phyloP scores from a whole-genome alignment of 2,113 vertebrate species.

The Montifringilla adamsi region DNA sequence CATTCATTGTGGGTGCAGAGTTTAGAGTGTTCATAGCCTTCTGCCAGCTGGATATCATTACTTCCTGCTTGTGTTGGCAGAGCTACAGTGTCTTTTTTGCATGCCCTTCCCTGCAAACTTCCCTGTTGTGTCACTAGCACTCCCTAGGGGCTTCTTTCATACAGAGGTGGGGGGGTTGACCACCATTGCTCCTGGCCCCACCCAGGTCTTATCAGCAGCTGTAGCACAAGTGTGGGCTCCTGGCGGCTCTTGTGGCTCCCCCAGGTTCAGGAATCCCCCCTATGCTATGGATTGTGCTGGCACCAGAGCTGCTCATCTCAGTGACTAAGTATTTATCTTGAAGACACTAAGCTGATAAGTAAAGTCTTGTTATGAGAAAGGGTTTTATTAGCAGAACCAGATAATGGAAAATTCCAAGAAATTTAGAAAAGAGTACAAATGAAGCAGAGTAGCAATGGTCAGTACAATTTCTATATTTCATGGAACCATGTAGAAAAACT shows the following conservation, averaged over 20 bases:
- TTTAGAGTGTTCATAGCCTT: background rate
- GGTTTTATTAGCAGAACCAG: background rate
- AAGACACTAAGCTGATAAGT: background rate
- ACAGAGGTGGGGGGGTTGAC: background rate
- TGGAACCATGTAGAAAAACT: background rate
- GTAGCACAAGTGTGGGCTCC: background rate
- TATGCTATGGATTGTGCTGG: background rate
- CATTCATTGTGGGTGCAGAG: background rate
- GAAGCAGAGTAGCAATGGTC: background rate
- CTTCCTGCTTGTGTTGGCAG: background rate
- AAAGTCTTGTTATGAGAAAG: background rate
- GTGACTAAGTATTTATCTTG: background rate
- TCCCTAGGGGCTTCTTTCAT: background rate
- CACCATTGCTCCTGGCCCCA: background rate
- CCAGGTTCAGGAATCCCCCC: background rate
- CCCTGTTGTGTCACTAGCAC: background rate
- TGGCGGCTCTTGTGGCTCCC: background rate
- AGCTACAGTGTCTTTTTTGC: background rate
- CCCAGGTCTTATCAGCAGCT: background rate
- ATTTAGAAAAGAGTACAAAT: slow-evolving; percentile 5
- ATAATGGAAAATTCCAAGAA: background rate
- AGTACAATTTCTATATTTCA: background rate
- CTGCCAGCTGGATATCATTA: background rate
- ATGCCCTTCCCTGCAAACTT: background rate
- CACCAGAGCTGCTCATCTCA: background rate